Conservation (phyloP, 2,888 invertebrate species). For the Brenthis ino region DNA sequence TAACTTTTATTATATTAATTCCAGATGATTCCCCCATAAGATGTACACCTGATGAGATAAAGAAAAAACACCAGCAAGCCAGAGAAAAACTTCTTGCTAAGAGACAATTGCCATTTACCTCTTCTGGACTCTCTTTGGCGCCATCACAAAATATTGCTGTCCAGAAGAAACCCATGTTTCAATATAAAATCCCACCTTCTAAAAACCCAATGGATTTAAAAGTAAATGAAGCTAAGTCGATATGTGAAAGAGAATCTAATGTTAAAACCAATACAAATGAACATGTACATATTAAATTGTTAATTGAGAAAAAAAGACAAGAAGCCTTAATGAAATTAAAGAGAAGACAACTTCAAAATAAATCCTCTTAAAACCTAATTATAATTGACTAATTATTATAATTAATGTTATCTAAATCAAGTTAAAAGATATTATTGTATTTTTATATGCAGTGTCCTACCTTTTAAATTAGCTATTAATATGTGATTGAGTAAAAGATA, state of each 20-base stretch:
- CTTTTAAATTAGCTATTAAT: neutral
- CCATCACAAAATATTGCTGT: slow-evolving; percentile 34
- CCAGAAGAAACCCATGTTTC: slow-evolving; percentile 53
- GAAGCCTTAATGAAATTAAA: slow-evolving; percentile 74
- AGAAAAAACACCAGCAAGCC: slow-evolving; percentile 83
- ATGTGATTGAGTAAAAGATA: slow-evolving; percentile 6
- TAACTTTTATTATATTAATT: slow-evolving; percentile 19
- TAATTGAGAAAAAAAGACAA: slow-evolving; percentile 76
- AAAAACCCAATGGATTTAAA: slow-evolving; percentile 36
- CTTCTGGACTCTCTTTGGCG: slow-evolving; percentile 50
- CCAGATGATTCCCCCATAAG: slow-evolving; percentile 67
- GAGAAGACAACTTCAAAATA: slow-evolving; percentile 59
- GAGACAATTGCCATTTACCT: slow-evolving; percentile 68
- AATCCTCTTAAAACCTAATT: slow-evolving; percentile 39
- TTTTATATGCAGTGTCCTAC: slow-evolving; percentile 14
- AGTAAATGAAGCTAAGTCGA: slow-evolving; percentile 18
- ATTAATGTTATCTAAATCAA: slow-evolving; percentile 16
- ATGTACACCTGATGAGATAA: slow-evolving; percentile 84
- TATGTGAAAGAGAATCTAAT: slow-evolving; percentile 14
- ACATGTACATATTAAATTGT: slow-evolving; percentile 53
- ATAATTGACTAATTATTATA: slow-evolving; percentile 17
- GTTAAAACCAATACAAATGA: slow-evolving; percentile 29
- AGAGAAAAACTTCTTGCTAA: slow-evolving; percentile 82
- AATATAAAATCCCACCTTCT: slow-evolving; percentile 54
- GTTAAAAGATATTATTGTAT: slow-evolving; percentile 24